These are phyloP conservation scores for Simalia tracyae DNA, from an alignment of 2,797 vertebrate genomes.

Conservation along the genomic window DNA sequence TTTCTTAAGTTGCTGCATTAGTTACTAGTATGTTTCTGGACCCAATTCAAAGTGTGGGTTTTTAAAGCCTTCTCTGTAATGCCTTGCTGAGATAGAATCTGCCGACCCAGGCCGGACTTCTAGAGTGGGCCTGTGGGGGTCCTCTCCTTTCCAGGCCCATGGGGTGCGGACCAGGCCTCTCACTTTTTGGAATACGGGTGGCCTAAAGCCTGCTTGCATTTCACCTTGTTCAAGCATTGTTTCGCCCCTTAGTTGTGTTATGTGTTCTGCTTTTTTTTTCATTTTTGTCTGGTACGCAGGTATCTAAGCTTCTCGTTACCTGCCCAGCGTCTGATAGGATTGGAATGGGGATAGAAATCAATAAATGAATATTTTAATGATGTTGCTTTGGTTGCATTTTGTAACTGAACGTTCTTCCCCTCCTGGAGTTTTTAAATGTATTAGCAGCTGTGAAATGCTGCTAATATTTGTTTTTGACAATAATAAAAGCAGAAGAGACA, in stretches of 20 bases:
- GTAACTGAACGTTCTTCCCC: neutral
- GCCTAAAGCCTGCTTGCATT: neutral
- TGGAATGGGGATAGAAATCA: neutral
- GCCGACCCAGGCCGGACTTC: neutral
- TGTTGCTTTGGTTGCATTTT: neutral
- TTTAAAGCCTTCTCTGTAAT: too few species aligned
- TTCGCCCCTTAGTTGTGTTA: neutral
- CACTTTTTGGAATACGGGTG: neutral
- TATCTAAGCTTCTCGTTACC: neutral
- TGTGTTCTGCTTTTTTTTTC: neutral
- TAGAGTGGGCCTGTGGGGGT: neutral
- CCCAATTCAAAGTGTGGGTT: too few species aligned
- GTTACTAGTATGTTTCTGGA: too few species aligned
- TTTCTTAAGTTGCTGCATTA: too few species aligned
- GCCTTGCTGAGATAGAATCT: too few species aligned
- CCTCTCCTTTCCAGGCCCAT: neutral
- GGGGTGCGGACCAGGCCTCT: neutral
- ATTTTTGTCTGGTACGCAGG: neutral
- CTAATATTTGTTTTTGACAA: too few species aligned
- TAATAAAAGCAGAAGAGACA: neutral
- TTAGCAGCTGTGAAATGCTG: neutral
- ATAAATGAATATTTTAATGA: neutral
- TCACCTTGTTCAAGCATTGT: neutral
- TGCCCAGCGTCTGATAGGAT: neutral
- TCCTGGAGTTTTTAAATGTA: neutral